Base-by-base conservation (phyloP, 1,140 invertebrate genomes). In the Elysia chlorotica region DNA sequence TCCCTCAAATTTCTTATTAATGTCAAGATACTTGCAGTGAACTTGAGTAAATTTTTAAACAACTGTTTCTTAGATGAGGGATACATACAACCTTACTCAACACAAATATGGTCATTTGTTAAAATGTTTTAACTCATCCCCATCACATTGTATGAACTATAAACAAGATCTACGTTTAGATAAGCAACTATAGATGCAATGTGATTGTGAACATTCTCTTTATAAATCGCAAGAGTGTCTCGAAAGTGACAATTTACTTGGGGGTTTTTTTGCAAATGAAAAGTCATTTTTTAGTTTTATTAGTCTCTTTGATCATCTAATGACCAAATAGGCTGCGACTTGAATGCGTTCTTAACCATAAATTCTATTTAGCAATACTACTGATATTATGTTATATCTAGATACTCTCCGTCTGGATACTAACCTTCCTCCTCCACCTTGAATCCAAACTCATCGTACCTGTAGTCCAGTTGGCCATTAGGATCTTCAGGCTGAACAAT, bases 391-490 rank as follows among this genome's bases (percentile, higher is more conserved):
- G 10, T 48, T 10, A 48, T 14, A 48, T 14, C n/a, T 48, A 48
- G 10, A 14, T 14, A 14, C 10, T 14, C 10, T 14, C 10, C 25
- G 25, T 59, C 25, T 59, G 33, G 14, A 30, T 21, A 37, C 54
- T 66, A 77, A 82, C 87, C 86, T 90, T 98, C 96, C 88, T 98
- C 95, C 83, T 97, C 95, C 0, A 98, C 92, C 82, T 96, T 93
- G 89, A 99, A 99, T 0, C 97, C 97, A 90, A 99, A 99, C 89
- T 99, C 97, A 89, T 99, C 97, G 89, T 97, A 99, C 79, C 94
- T 92, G 81, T 87, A 88, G 76, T 89, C 89, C 37, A 88, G 77
- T 72, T 88, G 87, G 30, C 85, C 88, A 78, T 85, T 85, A 28
- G 81, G 82, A 80, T 88, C 88, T 78, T 78, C 77, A 30, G 87